Evolutionary conservation across 1,140 invertebrate species (phyloP).

Genomic region (Hylaeus anthracinus): DNA sequence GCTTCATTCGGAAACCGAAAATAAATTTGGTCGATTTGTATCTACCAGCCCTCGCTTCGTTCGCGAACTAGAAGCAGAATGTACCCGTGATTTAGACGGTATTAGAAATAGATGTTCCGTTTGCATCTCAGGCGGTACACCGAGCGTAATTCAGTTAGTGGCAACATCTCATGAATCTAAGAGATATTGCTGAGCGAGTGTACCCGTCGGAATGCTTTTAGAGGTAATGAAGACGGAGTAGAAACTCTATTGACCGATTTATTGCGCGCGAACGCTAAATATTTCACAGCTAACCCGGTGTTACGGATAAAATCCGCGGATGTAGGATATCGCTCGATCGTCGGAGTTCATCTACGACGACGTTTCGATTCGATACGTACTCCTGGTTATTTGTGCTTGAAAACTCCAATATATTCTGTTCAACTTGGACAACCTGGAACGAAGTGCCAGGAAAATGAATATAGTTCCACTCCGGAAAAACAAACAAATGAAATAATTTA

Average conservation of each 20-base stretch:
- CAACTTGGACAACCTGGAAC: too few species aligned
- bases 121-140: conserved; percentile 10
- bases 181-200: conserved; percentile 43
- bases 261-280: neutral
- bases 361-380: too few species aligned
- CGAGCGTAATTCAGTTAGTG: conserved; percentile 51
- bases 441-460: too few species aligned
- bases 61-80: conserved; percentile 6
- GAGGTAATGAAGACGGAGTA: conserved; percentile 48
- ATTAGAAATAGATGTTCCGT: conserved; percentile 50
- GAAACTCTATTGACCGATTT: conserved; percentile 20
- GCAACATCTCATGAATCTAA: conserved; percentile 49
- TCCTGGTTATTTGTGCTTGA: too few species aligned
- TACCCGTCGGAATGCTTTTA: conserved; percentile 50
- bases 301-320: neutral
- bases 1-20: neutral
- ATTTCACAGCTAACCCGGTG: neutral
- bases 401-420: too few species aligned
- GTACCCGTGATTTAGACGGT: conserved; percentile 13
- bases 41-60: neutral
- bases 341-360: neutral
- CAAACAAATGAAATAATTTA: too few species aligned
- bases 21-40: conserved; percentile 32
- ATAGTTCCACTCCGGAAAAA: too few species aligned
- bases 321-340: neutral